Evolutionary conservation across 2,888 invertebrate genomes (phyloP).

Genomic region (Dynastes maya): DNA sequence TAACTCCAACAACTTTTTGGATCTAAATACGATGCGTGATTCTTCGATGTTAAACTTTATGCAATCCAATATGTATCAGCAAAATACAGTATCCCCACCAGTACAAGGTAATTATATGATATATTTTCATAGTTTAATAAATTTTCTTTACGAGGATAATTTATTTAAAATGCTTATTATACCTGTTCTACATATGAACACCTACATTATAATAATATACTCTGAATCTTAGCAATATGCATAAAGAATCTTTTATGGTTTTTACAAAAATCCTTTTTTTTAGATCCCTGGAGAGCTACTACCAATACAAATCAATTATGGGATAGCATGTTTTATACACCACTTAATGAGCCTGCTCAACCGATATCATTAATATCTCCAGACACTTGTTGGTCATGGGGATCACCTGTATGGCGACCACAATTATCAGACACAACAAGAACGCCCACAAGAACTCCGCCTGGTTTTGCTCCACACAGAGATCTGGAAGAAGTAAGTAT

Average conservation of each 20-base stretch:
- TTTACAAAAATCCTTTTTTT: constrained; percentile 9
- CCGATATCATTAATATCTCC: constrained; percentile 36
- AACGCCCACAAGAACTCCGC: constrained; percentile 68
- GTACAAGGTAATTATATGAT: constrained; percentile 42
- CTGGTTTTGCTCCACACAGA: constrained; percentile 65
- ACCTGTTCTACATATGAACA: too few relatives aligned
- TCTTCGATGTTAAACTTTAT: constrained; percentile 57
- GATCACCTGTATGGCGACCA: constrained; percentile 68
- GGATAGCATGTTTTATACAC: constrained; percentile 65
- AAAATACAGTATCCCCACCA: constrained; percentile 17
- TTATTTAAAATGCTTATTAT: too few relatives aligned
- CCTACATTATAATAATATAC: too few relatives aligned
- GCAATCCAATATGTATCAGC: constrained; percentile 50
- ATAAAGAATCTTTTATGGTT: too few relatives aligned
- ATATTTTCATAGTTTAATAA: too few relatives aligned
- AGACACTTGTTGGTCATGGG: constrained; percentile 65
- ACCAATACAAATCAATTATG: constrained; percentile 54
- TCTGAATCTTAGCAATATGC: too few relatives aligned
- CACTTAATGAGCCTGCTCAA: constrained; percentile 67
- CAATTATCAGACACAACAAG: constrained; percentile 64
- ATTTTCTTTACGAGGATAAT: not conserved
- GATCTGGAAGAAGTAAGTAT: constrained; percentile 57
- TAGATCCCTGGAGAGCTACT: constrained; percentile 57
- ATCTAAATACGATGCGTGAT: constrained; percentile 54
- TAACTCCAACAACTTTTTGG: constrained; percentile 59